phyloP scores from a whole-genome alignment of 2,797 vertebrate species.

The Xenops minutus region DNA sequence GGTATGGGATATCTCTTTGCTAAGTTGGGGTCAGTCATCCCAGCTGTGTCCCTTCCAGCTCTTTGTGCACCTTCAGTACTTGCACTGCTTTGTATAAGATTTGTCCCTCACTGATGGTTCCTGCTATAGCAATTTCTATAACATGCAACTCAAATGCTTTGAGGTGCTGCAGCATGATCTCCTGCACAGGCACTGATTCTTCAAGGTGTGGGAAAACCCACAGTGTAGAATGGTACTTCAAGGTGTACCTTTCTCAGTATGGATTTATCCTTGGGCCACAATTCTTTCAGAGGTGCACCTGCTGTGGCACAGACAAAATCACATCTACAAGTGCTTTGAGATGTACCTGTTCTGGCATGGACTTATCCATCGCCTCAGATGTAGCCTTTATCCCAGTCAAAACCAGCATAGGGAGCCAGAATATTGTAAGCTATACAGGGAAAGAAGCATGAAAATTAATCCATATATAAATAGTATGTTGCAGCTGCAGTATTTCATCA shows the following conservation, averaged over 20 bases:
- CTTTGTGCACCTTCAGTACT: not conserved
- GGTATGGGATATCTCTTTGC: not conserved
- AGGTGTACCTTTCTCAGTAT: not conserved
- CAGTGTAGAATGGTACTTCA: not conserved
- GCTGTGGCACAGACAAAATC: not conserved
- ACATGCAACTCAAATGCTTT: not conserved
- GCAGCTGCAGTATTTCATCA: not conserved
- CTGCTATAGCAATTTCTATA: not conserved
- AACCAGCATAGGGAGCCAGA: not conserved
- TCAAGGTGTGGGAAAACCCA: not conserved
- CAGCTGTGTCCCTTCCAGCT: not conserved
- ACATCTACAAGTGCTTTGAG: rapidly evolving
- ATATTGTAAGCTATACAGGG: not conserved
- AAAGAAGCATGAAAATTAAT: not conserved
- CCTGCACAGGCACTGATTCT: not conserved
- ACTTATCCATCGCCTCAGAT: not conserved
- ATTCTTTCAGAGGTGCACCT: not conserved
- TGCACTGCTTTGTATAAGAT: not conserved
- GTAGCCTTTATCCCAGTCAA: not conserved
- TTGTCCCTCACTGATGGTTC: not conserved
- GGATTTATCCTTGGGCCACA: not conserved
- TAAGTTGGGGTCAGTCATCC: not conserved
- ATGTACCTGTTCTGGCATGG: not conserved
- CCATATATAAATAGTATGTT: not conserved
- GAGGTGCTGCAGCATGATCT: not conserved